Percentiles rank a stretch among this genome's conserved stretches.
Conservation (phyloP, 2,113 vertebrate genomes). For the Willisornis vidua region DNA sequence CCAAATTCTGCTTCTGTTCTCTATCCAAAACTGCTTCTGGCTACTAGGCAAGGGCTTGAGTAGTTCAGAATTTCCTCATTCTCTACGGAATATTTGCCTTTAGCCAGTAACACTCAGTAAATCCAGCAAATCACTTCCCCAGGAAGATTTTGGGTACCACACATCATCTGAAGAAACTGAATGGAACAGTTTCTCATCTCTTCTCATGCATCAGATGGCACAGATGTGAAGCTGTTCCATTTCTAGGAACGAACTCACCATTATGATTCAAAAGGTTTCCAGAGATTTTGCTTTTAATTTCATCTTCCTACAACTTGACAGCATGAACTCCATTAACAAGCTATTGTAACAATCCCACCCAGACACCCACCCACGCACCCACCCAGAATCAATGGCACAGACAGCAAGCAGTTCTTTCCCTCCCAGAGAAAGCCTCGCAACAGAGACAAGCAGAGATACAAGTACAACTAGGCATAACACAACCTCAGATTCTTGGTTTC, state of each 20-base stretch:
- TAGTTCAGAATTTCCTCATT: not conserved
- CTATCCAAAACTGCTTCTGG: not conserved
- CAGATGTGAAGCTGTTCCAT: not conserved
- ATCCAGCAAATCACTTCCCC: not conserved
- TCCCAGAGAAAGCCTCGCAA: not conserved
- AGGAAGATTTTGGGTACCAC: not conserved
- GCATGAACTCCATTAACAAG: not conserved
- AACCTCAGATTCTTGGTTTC: slow-evolving; percentile 63
- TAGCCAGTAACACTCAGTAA: not conserved
- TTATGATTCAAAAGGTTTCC: not conserved
- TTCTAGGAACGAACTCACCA: not conserved
- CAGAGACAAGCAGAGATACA: not conserved
- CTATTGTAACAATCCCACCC: not conserved
- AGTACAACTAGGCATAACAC: not conserved
- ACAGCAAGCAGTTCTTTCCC: not conserved
- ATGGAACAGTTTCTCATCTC: not conserved
- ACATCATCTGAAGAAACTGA: not conserved
- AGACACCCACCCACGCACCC: not conserved
- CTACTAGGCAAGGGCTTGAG: not conserved
- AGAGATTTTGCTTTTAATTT: not conserved
- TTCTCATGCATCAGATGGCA: not conserved
- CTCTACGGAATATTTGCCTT: not conserved
- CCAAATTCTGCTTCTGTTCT: not conserved
- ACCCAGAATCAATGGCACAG: not conserved
- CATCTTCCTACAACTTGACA: not conserved